Conservation (phyloP, 1,140 invertebrate species). For the Leptopilina boulardi region DNA sequence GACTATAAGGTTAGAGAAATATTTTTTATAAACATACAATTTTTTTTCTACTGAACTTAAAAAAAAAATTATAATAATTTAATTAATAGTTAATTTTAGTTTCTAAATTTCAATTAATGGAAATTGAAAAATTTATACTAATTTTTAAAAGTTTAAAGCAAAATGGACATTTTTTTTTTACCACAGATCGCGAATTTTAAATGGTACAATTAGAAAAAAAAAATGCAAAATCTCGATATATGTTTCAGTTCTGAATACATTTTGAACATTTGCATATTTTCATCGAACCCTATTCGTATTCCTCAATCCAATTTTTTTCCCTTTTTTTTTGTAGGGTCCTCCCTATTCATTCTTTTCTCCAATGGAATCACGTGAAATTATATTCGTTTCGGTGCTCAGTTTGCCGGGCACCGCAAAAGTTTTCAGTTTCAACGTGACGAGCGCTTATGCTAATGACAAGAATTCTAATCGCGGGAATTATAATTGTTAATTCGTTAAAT, state of each 20-base stretch:
- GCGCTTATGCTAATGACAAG: conserved; percentile 70
- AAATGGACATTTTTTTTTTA: no score
- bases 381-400: conserved; percentile 55
- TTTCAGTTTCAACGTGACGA: conserved; percentile 63
- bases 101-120: no score
- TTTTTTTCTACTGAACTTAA: no score
- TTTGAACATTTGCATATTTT: conserved; percentile 15
- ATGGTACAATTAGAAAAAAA: background rate
- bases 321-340: background rate
- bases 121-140: no score
- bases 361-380: conserved; percentile 48
- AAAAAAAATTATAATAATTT: no score
- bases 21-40: no score
- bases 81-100: no score
- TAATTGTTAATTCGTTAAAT: conserved; percentile 75
- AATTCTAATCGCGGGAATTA: conserved; percentile 72
- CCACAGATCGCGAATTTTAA: no score
- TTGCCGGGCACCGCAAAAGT: conserved; percentile 57
- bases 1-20: no score
- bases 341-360: conserved; percentile 7
- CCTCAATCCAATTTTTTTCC: background rate
- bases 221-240: background rate
- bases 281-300: conserved; percentile 21
- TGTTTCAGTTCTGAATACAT: conserved; percentile 2
- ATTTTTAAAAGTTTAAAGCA: no score